Evolutionary conservation across 1,140 invertebrate species (phyloP).

Genomic region (Lasioglossum albipes): DNA sequence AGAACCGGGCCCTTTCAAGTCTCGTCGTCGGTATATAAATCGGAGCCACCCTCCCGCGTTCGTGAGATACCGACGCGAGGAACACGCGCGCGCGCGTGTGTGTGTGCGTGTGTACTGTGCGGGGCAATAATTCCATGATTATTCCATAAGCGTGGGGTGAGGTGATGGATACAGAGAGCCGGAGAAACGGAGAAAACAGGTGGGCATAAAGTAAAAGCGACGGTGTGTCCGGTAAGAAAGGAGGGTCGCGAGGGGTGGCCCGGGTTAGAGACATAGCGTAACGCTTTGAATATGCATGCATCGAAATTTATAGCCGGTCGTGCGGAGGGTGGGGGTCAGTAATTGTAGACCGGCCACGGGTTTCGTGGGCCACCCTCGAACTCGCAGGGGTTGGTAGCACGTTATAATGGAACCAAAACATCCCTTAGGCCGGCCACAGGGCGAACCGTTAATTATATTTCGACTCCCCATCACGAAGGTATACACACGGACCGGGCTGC

Average conservation of each 20-base stretch:
- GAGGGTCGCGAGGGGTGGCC: background rate
- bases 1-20: slow-evolving; percentile 10
- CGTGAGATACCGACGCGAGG: slow-evolving; percentile 17
- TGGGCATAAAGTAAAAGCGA: background rate
- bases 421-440: slow-evolving; percentile 67
- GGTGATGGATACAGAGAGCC: background rate
- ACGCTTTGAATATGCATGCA: slow-evolving; percentile 76
- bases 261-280: background rate
- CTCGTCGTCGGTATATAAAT: slow-evolving; percentile 17
- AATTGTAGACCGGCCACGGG: slow-evolving; percentile 70
- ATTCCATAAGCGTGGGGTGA: slow-evolving; percentile 73
- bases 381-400: background rate
- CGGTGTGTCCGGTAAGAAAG: background rate
- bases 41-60: background rate
- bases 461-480: slow-evolving; percentile 43
- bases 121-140: slow-evolving; percentile 77
- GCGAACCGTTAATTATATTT: slow-evolving; percentile 71
- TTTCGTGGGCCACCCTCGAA: slow-evolving; percentile 55
- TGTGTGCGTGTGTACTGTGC: slow-evolving; percentile 23
- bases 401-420: slow-evolving; percentile 78
- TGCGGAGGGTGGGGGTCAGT: slow-evolving; percentile 59
- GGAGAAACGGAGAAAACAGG: background rate
- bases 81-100: background rate
- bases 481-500: slow-evolving; percentile 31
- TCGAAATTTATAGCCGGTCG: slow-evolving; percentile 74